Percentiles rank a stretch among this genome's conserved stretches.
Conservation (phyloP, 2,113 vertebrate genomes). For the Ammodytes dubius region DNA sequence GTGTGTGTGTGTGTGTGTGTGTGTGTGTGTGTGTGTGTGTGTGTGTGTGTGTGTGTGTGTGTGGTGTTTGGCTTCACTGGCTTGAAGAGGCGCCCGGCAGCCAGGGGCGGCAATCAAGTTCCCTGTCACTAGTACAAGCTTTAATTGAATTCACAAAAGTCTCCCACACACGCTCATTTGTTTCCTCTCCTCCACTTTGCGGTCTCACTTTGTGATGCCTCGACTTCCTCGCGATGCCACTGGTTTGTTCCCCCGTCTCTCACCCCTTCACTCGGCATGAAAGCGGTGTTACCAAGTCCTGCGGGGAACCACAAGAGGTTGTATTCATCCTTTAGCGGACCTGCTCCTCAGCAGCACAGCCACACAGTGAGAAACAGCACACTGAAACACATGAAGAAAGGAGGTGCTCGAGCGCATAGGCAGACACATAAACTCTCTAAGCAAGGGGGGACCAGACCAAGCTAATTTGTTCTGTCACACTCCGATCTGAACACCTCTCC, state of each 20-base stretch:
- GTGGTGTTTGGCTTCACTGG: constrained; percentile 30
- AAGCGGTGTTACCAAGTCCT: constrained; percentile 32
- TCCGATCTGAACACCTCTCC: constrained; percentile 59
- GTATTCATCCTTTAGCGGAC: constrained; percentile 42
- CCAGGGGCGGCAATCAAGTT: constrained; percentile 48
- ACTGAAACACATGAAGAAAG: constrained; percentile 50
- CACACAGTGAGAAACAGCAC: constrained; percentile 50
- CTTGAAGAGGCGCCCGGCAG: constrained; percentile 22
- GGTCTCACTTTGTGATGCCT: constrained; percentile 37
- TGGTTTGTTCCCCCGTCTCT: neutral
- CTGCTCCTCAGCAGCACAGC: constrained; percentile 37
- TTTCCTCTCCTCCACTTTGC: constrained; percentile 44
- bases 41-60: constrained; percentile 1
- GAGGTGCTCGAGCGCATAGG: constrained; percentile 39
- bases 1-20: too few species aligned
- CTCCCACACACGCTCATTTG: constrained; percentile 16
- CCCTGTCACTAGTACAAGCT: constrained; percentile 46
- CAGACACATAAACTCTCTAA: constrained; percentile 38
- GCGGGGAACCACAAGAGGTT: constrained; percentile 32
- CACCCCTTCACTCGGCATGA: constrained; percentile 14
- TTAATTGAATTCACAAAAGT: constrained; percentile 55
- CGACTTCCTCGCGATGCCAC: constrained; percentile 52
- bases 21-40: too few species aligned
- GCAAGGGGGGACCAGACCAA: constrained; percentile 63
- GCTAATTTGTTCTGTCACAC: constrained; percentile 75